These are phyloP conservation scores for Triplophysa yarkandensis DNA, from an alignment of 2,797 vertebrate species.

Conservation along the genomic window DNA sequence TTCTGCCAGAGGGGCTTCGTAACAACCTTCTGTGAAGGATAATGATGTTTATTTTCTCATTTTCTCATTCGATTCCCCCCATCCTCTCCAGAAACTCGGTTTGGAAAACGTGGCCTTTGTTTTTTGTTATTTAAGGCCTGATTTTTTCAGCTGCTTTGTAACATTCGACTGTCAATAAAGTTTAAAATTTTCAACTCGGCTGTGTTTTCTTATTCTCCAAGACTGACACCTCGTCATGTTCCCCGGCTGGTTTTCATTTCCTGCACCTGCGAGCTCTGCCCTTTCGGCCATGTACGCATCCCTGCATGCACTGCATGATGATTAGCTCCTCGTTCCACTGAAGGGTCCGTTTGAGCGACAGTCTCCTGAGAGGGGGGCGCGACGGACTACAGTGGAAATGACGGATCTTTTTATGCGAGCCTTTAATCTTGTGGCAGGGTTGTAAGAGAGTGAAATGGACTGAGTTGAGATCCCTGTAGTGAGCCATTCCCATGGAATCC, in stretches of 20 bases:
- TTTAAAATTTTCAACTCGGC: constrained; percentile 57
- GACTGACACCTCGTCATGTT: constrained; percentile 7
- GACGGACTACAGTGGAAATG: background rate
- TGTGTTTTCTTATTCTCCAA: background rate
- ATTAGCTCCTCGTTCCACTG: constrained; percentile 14
- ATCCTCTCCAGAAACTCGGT: background rate
- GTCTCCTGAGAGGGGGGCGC: background rate
- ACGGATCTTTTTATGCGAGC: background rate
- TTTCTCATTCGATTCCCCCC: constrained; percentile 33
- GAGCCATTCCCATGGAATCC: background rate
- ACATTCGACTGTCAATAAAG: constrained; percentile 75
- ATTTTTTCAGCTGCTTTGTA: constrained; percentile 71
- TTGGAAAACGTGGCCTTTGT: constrained; percentile 68
- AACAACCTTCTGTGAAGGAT: constrained; percentile 82
- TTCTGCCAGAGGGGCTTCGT: constrained; percentile 61
- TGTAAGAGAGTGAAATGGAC: constrained; percentile 13
- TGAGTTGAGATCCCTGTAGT: constrained; percentile 22
- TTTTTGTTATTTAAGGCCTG: constrained; percentile 60
- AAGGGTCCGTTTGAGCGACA: background rate
- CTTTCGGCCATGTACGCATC: background rate
- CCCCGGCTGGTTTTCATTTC: constrained; percentile 30
- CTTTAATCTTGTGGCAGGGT: constrained; percentile 30
- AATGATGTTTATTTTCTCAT: constrained; percentile 61
- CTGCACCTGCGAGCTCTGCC: constrained; percentile 32
- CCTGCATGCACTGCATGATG: constrained; percentile 15